These are phyloP conservation scores for Portevinia maculata DNA, from an alignment of 2,888 invertebrate genomes.

Conservation along the genomic window DNA sequence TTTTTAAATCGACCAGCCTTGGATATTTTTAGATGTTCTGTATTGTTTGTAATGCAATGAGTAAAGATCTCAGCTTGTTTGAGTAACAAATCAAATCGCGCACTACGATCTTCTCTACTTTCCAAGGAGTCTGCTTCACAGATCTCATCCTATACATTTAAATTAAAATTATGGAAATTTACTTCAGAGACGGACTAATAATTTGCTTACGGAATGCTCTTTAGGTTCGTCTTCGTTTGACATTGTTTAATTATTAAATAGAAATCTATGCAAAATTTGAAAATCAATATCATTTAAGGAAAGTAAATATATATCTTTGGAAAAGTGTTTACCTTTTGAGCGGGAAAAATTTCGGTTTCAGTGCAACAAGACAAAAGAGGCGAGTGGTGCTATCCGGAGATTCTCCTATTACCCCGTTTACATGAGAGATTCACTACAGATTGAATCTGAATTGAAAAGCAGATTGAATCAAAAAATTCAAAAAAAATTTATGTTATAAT, in stretches of 20 bases:
- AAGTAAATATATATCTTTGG: too few relatives aligned
- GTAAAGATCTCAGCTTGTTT: slow-evolving; percentile 99
- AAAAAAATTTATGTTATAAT: too few relatives aligned
- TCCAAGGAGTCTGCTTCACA: slow-evolving; percentile 87
- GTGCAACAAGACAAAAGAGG: too few relatives aligned
- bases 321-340: too few relatives aligned
- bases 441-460: too few relatives aligned
- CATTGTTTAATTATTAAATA: slow-evolving; percentile 74
- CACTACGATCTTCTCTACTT: slow-evolving; percentile 93
- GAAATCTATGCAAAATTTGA: too few relatives aligned
- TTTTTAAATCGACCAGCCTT: slow-evolving; percentile 93
- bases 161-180: slow-evolving; percentile 10
- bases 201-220: slow-evolving; percentile 87
- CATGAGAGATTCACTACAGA: too few relatives aligned
- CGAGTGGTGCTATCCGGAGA: too few relatives aligned
- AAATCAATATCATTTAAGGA: too few relatives aligned
- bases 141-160: slow-evolving; percentile 85
- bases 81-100: slow-evolving; percentile 97
- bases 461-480: too few relatives aligned
- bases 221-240: slow-evolving; percentile 85
- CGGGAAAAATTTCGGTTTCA: too few relatives aligned
- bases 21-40: slow-evolving; percentile 91
- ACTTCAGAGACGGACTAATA: not conserved
- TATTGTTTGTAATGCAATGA: slow-evolving; percentile 96
- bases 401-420: too few relatives aligned